These are phyloP conservation scores for Diplosoma virens DNA, from an alignment of 23 tunicate species.

Conservation along the genomic window DNA sequence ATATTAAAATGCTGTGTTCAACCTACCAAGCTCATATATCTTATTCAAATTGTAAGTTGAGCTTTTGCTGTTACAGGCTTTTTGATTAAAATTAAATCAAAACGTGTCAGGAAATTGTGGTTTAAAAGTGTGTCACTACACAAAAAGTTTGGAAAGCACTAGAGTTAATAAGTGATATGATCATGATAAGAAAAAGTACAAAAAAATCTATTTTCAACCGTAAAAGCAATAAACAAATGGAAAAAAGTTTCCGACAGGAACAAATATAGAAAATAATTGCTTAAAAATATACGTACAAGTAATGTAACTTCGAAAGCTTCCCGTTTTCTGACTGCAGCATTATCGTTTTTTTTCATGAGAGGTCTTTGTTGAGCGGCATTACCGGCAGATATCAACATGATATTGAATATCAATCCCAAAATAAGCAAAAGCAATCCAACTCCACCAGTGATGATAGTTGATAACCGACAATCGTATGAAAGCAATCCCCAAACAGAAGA, in stretches of 20 bases:
- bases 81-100: no score
- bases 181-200: no score
- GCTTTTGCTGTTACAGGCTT: no score
- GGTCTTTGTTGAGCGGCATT: not conserved
- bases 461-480: not conserved
- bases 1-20: no score
- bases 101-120: no score
- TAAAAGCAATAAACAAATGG: not conserved
- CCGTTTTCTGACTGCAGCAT: not conserved
- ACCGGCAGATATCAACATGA: constrained; percentile 4
- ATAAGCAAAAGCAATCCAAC: constrained; percentile 14
- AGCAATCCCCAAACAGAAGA: constrained; percentile 22
- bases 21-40: no score
- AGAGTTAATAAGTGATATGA: no score
- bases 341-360: constrained; percentile 1
- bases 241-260: not conserved
- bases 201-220: no score
- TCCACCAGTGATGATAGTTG: constrained; percentile 1
- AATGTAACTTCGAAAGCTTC: not conserved
- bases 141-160: no score
- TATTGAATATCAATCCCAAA: constrained; percentile 7
- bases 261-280: not conserved
- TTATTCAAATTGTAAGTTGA: no score
- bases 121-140: no score
- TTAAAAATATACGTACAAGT: not conserved